Evolutionary conservation across 2,888 invertebrate genomes (phyloP), one percentile per base, ranked within the genome.

Genomic region (Fragum sueziense): DNA sequence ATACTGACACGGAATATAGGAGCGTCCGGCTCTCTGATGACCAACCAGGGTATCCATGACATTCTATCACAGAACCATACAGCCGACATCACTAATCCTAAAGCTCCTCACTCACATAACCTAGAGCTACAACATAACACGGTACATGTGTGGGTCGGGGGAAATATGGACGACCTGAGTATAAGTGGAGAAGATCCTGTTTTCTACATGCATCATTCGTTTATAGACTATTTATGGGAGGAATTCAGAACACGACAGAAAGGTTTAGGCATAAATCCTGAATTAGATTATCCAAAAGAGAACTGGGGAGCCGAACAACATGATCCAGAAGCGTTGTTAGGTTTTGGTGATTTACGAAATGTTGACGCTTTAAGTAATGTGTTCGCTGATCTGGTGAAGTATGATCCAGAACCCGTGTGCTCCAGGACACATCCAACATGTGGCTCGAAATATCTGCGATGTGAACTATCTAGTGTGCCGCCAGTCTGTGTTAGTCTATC

Each of bases 151-250:
- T 86, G 86, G 86, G 76, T 86, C 0, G 85, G 85, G 20, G 86
- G 86, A 17, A 80, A 82, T 59, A 85, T 86, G 85, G 84, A 80
- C 25, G 80, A 80, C n/a, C 57, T 86, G 17, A 82, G 82, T 11
- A 85, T 80, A 0, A 81, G 86, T 29, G 82, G 84, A 0, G 78
- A 84, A 34, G 87, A 87, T 41, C 87, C 87, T 0, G 76, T 85
- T 11, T 87, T 86, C 72, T 86, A 77, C 69, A 69, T 87, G 27
- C 83, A 85, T 65, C 85, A 85, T 78, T 78, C 85, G 1, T 85
- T 83, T 70, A 73, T 85, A 11, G 87, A 87, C 62, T 84, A 83
- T 59, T 27, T 87, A 47, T 86, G 85, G 85, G 80, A 80, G 34
- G 81, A 86, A 51, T 87, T 86, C 59, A 68, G 85, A 27, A 79